phyloP scores from a whole-genome alignment of 2,113 vertebrate species.

The Oreochromis niloticus region DNA sequence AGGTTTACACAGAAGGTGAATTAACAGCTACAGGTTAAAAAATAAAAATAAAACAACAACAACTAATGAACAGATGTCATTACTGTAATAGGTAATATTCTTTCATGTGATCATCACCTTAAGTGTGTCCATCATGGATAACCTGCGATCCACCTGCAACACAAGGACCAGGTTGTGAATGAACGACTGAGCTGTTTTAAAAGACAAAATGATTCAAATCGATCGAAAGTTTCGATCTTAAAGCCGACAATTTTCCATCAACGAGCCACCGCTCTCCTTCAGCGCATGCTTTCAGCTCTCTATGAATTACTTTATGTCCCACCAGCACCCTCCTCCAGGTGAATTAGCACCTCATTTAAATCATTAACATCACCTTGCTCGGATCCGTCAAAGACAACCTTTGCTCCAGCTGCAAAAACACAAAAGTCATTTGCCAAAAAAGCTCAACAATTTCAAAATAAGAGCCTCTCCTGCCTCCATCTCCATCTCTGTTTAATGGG shows the following conservation, averaged over 20 bases:
- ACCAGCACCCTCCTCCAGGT: neutral
- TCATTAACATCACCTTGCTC: constrained; percentile 25
- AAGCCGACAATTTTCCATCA: neutral
- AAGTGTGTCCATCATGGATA: constrained; percentile 6
- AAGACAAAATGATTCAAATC: neutral
- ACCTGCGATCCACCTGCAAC: constrained; percentile 39
- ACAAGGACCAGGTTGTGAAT: neutral
- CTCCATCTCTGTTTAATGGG: neutral
- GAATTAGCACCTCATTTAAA: constrained; percentile 30
- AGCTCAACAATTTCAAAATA: neutral
- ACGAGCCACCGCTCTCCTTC: neutral
- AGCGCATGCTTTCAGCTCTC: neutral
- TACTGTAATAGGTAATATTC: neutral
- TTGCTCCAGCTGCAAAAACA: constrained; percentile 58
- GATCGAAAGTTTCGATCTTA: neutral
- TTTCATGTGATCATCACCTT: constrained; percentile 8
- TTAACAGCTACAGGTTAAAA: neutral
- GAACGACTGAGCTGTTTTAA: neutral
- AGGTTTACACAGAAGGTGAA: neutral
- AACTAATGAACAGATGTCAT: neutral
- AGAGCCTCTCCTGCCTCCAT: neutral
- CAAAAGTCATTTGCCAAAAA: neutral
- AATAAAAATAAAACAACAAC: neutral
- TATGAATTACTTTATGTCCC: neutral
- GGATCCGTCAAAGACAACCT: constrained; percentile 52